Conservation (phyloP, 2,797 vertebrate genomes). For the Pachyuromys duprasi region DNA sequence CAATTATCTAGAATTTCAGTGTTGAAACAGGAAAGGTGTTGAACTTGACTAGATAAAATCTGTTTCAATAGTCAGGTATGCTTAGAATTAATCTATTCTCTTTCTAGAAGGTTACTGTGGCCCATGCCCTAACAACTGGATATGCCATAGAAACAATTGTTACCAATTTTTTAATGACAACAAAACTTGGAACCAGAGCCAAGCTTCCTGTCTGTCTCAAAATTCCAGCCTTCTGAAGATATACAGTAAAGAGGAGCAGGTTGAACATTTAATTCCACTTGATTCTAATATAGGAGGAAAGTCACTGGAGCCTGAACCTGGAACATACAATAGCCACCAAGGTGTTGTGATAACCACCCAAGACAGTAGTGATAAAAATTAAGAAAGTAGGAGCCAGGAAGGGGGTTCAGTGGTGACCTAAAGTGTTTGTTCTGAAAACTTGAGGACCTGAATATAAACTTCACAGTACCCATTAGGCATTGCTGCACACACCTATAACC, state of each 20-base stretch:
- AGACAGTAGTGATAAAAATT: neutral
- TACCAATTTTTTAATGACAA: slow-evolving; percentile 76
- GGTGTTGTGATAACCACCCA: neutral
- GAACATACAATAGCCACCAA: neutral
- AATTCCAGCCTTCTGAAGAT: slow-evolving; percentile 79
- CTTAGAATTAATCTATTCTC: neutral
- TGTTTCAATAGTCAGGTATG: neutral
- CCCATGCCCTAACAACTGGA: slow-evolving; percentile 75
- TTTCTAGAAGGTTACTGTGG: slow-evolving; percentile 74
- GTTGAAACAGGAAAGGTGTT: neutral
- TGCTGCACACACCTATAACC: neutral
- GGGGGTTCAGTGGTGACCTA: neutral
- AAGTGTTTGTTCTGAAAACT: neutral
- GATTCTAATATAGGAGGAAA: neutral
- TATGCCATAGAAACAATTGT: slow-evolving; percentile 74
- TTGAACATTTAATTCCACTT: slow-evolving; percentile 26
- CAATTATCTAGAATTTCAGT: slow-evolving; percentile 24
- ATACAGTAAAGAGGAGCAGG: slow-evolving; percentile 77
- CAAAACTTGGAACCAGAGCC: slow-evolving; percentile 72
- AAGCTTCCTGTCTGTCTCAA: slow-evolving; percentile 71
- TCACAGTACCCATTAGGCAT: neutral
- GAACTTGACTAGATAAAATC: neutral
- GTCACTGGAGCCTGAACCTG: neutral
- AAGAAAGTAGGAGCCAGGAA: neutral
- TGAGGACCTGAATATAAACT: neutral